A percentile compares a stretch with the other conserved stretches of the same genome.
Conservation (phyloP, 2,888 invertebrate genomes). For the Nectonema munidae region DNA sequence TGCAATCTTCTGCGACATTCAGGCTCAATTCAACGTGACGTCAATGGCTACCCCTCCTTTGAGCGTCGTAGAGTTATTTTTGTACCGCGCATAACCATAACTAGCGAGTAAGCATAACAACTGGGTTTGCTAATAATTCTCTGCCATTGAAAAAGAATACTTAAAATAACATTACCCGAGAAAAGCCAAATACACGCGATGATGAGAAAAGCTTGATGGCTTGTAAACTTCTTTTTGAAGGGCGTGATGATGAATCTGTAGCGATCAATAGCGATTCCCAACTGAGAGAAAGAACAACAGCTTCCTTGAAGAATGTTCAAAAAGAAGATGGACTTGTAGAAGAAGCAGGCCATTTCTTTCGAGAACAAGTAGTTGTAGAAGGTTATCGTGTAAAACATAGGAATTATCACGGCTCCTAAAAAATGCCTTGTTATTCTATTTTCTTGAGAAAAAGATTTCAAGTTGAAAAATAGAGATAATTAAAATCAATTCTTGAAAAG, state of each 20-base stretch:
- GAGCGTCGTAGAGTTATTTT: too few relatives aligned
- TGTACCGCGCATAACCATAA: too few relatives aligned
- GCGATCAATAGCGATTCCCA: conserved; percentile 9
- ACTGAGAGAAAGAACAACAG: conserved; percentile 9
- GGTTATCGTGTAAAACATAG: conserved; percentile 1
- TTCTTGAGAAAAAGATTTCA: too few relatives aligned
- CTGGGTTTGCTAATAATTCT: too few relatives aligned
- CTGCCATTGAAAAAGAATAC: too few relatives aligned
- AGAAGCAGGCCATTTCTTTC: not conserved
- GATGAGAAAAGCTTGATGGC: not conserved
- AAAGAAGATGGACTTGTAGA: conserved; percentile 6
- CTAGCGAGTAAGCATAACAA: too few relatives aligned
- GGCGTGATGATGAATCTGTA: conserved; percentile 7
- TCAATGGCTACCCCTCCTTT: too few relatives aligned
- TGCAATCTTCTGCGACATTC: too few relatives aligned
- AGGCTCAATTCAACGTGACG: too few relatives aligned
- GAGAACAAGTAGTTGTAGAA: not conserved
- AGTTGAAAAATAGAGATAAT: too few relatives aligned
- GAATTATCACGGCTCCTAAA: conserved; percentile 10
- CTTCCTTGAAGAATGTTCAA: conserved; percentile 7
- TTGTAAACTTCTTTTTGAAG: conserved; percentile 6
- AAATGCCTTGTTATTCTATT: too few relatives aligned
- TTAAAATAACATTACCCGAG: not conserved
- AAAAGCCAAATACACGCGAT: conserved; percentile 1
- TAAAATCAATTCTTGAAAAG: too few relatives aligned